Percentiles rank a stretch among this genome's conserved stretches.
phyloP scores from a whole-genome alignment of 2,797 vertebrate species.

The Coilia nasus region DNA sequence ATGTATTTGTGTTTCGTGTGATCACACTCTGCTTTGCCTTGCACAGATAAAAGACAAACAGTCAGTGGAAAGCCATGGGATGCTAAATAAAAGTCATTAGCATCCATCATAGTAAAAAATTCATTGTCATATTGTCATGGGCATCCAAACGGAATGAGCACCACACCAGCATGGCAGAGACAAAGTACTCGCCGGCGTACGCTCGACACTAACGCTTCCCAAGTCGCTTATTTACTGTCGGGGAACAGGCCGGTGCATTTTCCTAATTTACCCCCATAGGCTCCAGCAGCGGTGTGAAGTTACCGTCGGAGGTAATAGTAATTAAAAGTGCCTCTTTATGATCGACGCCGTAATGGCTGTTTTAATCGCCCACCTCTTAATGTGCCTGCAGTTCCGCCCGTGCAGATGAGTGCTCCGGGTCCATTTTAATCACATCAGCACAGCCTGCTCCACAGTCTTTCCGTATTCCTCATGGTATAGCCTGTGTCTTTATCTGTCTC shows the following conservation, averaged over 20 bases:
- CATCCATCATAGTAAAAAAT: conserved; percentile 20
- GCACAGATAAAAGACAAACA: background rate
- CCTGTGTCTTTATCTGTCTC: too few species aligned
- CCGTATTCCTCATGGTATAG: too few species aligned
- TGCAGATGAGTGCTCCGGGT: conserved; percentile 34
- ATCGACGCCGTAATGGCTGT: conserved; percentile 48
- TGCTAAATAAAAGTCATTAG: conserved; percentile 18
- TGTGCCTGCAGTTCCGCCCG: conserved; percentile 2
- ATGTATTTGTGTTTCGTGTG: background rate
- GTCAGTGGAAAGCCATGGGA: background rate
- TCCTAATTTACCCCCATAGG: conserved; percentile 10
- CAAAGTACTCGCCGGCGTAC: background rate
- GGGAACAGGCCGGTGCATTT: conserved; percentile 8
- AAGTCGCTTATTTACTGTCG: conserved; percentile 2
- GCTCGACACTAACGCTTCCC: conserved; percentile 22
- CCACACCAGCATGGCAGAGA: background rate
- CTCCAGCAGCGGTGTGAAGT: conserved; percentile 39
- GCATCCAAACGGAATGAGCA: background rate
- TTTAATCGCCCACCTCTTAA: conserved; percentile 42
- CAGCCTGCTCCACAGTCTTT: conserved; percentile 2
- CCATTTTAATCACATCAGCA: conserved; percentile 34
- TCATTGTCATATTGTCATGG: conserved; percentile 15
- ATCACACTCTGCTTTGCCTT: background rate
- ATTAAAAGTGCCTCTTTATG: conserved; percentile 46
- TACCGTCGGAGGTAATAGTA: conserved; percentile 45